phyloP scores from a whole-genome alignment of 2,797 vertebrate species.

The Sciurus carolinensis region DNA sequence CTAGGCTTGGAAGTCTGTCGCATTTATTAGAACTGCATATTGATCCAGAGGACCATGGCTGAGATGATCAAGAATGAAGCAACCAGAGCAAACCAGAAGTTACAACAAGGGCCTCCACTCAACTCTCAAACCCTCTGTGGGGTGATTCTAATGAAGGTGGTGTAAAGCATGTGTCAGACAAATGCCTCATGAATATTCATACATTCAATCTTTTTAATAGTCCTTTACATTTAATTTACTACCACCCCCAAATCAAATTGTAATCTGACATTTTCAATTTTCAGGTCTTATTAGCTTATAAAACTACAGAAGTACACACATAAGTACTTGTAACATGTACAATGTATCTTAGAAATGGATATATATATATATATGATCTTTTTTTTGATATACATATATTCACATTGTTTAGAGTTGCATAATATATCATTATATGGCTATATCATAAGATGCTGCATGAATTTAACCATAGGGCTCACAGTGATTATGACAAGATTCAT shows the following conservation, averaged over 20 bases:
- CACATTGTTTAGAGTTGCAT: neutral
- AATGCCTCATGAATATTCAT: neutral
- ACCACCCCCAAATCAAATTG: neutral
- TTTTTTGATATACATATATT: neutral
- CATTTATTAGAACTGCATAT: neutral
- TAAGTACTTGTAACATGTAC: neutral
- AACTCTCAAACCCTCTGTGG: neutral
- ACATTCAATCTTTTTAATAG: neutral
- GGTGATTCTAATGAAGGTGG: neutral
- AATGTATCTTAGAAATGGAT: neutral
- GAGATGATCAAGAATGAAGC: conserved; percentile 26
- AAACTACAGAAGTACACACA: neutral
- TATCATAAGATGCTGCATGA: neutral
- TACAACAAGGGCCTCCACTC: neutral
- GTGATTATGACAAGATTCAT: neutral
- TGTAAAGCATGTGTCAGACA: neutral
- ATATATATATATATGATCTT: neutral
- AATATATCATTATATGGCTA: conserved; percentile 10
- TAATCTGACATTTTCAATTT: conserved; percentile 54
- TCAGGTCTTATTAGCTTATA: neutral
- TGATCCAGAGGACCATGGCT: neutral
- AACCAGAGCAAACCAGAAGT: neutral
- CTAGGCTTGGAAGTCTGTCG: neutral
- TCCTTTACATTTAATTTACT: neutral
- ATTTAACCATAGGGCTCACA: neutral